Evolutionary conservation across 2,797 vertebrate species (phyloP).

Genomic region (Falco columbarius): DNA sequence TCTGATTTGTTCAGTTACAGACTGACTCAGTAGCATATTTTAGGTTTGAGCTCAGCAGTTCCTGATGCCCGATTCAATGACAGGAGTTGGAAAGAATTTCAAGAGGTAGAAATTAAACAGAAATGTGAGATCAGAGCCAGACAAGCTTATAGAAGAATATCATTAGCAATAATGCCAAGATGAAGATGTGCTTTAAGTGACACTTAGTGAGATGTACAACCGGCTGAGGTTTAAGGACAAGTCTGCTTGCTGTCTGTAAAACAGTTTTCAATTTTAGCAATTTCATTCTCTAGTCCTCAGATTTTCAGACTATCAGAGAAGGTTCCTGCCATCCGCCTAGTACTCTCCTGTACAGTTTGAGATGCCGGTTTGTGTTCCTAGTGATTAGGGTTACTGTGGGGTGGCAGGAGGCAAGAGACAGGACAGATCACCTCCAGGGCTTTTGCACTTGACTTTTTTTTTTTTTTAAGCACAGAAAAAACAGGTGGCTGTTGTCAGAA

Average conservation of each 20-base stretch:
- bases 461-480: not conserved
- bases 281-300: not conserved
- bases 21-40: fast-evolving
- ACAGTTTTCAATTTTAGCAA: not conserved
- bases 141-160: not conserved
- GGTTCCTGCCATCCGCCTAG: not conserved
- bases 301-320: not conserved
- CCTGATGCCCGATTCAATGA: not conserved
- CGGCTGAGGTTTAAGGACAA: not conserved
- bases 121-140: not conserved
- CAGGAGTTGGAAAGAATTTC: not conserved
- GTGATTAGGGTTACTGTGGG: not conserved
- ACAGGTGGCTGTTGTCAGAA: constrained; percentile 24
- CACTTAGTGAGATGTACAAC: not conserved
- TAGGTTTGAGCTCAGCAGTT: not conserved
- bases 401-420: not conserved
- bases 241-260: not conserved
- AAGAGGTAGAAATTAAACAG: not conserved
- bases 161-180: not conserved
- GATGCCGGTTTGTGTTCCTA: not conserved
- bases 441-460: not conserved
- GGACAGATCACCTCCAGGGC: not conserved
- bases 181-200: not conserved
- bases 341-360: not conserved
- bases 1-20: not conserved